phyloP scores from a whole-genome alignment of 2,113 vertebrate species.

The Struthio camelus region DNA sequence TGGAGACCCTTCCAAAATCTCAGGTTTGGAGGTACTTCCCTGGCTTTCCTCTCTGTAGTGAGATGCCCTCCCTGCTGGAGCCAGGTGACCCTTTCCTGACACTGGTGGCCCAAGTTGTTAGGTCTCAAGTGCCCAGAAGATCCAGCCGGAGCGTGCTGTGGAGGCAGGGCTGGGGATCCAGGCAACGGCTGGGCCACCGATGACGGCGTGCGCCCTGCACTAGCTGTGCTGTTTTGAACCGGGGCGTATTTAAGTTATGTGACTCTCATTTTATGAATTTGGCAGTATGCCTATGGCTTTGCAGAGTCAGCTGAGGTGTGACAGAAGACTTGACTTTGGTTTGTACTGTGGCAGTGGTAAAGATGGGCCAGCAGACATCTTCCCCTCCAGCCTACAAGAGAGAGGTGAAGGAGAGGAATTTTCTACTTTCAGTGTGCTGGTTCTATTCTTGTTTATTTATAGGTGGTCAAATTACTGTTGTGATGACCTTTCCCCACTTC shows the following conservation, averaged over 20 bases:
- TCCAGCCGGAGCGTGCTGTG: background rate
- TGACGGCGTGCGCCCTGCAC: accelerated
- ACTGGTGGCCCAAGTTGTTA: accelerated
- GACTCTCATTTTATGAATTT: conserved; percentile 9
- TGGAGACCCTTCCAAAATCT: background rate
- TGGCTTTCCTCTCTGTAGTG: background rate
- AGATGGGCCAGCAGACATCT: background rate
- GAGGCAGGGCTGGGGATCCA: accelerated
- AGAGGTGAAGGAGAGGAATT: background rate
- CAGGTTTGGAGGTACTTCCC: background rate
- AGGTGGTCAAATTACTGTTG: background rate
- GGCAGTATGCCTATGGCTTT: background rate
- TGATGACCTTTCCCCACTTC: background rate
- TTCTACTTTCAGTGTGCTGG: background rate
- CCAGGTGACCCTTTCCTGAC: background rate
- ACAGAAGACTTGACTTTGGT: background rate
- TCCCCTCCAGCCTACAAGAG: background rate
- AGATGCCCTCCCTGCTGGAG: background rate
- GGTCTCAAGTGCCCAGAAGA: background rate
- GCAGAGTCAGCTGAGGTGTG: background rate
- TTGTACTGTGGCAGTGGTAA: background rate
- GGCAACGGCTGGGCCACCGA: accelerated
- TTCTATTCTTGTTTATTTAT: conserved; percentile 3
- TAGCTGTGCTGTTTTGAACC: background rate
- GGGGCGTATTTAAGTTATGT: background rate